Evolutionary conservation across 2,113 vertebrate genomes (phyloP), one percentile per base, ranked within the genome.

Genomic region (Psittacara wagleri): DNA sequence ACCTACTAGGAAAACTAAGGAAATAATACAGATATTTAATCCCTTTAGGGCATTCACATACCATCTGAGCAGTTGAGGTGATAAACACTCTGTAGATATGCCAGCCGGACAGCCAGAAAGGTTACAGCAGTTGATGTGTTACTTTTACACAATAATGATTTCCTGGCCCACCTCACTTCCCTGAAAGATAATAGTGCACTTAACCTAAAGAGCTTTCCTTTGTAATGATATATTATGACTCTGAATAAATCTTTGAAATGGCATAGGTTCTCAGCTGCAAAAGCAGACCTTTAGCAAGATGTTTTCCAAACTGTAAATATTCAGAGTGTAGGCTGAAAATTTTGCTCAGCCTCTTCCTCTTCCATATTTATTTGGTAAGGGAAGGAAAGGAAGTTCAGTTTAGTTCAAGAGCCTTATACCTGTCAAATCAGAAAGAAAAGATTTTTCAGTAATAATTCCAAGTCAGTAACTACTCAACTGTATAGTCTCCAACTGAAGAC

Each of bases 251-350:
- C 74, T 63, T 83, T 68, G 7, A 77, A 72, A 6, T 11, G 9
- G 2, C 41, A 20, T 6, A 33, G 2, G 4, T 55, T 79, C 28
- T 39, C 1, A 0, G 11, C 27, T 20, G 5, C 16, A 84, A 57
- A 78, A 67, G 5, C 2, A 33, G 25, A 76, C 9, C 3, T 33
- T 31, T 59, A 57, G 6, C 12, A 70, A 33, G 5, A 23, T 39
- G 4, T 13, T 67, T 84, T 78, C 8, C 19, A 78, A 77, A 66
- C 13, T 4, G 1, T 10, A 59, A 8, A 15, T 29, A 41, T 17
- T 46, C 55, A 28, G 23, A 63, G 7, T 0, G 1, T 44, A 4
- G 24, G 6, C 10, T 76, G 15, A 24, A 75, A 55, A 43, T 51
- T 17, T 77, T 27, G 9, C 13, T 39, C 31, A 72, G 31, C 18